These are phyloP conservation scores for Tetragonula carbonaria DNA, from an alignment of 2,888 invertebrate species.

Conservation along the genomic window DNA sequence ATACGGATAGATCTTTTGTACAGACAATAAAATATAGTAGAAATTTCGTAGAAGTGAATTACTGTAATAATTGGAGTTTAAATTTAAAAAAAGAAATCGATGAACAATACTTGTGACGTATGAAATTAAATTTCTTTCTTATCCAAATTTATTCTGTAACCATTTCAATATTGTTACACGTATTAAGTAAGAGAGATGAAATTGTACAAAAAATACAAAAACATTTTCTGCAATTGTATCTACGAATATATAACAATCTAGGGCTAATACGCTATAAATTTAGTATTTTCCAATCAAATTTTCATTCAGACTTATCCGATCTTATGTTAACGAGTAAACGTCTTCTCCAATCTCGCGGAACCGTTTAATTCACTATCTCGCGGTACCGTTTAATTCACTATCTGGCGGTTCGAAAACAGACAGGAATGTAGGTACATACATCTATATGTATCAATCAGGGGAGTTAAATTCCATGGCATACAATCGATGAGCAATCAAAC, in stretches of 20 bases:
- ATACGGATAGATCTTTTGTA: too few relatives aligned
- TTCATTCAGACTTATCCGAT: background rate
- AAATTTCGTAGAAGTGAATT: background rate
- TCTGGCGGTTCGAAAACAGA: conserved; percentile 1
- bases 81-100: background rate
- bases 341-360: background rate
- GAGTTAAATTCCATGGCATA: conserved; percentile 44
- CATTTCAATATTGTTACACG: background rate
- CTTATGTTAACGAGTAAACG: background rate
- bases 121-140: background rate
- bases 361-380: conserved; percentile 39
- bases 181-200: background rate
- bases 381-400: conserved; percentile 34
- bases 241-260: background rate
- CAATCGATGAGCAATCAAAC: conserved; percentile 43
- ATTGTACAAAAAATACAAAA: background rate
- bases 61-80: background rate
- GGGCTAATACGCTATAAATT: background rate
- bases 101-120: background rate
- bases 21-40: too few relatives aligned
- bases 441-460: conserved; percentile 49
- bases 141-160: background rate
- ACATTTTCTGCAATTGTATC: background rate
- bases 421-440: conserved; percentile 17
- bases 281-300: background rate